Percentiles rank a stretch among this genome's conserved stretches.
phyloP scores from a whole-genome alignment of 1,140 invertebrate species.

The Monomorium pharaonis region DNA sequence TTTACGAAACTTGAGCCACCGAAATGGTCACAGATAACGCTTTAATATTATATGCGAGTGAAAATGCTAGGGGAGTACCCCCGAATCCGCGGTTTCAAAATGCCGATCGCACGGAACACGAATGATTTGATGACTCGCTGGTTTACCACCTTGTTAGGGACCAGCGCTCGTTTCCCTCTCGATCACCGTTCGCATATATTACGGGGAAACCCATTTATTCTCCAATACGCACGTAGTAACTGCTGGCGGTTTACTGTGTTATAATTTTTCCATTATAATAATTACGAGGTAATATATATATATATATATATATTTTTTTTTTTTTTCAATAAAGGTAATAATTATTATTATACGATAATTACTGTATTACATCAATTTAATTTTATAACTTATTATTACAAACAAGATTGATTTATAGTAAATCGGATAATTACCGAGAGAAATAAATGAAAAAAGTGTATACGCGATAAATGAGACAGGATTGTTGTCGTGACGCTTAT shows the following conservation, averaged over 20 bases:
- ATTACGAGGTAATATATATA: neutral
- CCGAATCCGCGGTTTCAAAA: constrained; percentile 48
- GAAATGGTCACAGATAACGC: neutral
- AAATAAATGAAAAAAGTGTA: neutral
- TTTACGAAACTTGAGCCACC: neutral
- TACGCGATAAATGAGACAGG: neutral
- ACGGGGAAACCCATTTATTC: constrained; percentile 19
- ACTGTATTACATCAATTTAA: neutral
- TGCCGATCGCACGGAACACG: constrained; percentile 40
- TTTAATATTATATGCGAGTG: neutral
- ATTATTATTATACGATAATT: neutral
- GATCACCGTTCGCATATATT: constrained; percentile 20
- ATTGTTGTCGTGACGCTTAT: neutral
- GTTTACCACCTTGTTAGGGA: constrained; percentile 58
- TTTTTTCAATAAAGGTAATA: neutral
- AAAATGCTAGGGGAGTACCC: neutral
- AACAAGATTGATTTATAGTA: neutral
- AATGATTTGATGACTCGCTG: constrained; percentile 56
- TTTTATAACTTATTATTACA: neutral
- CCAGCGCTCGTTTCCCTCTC: neutral
- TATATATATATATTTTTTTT: too few relatives aligned
- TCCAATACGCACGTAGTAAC: neutral
- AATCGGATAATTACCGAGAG: neutral
- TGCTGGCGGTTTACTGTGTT: neutral
- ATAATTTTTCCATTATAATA: neutral